These are phyloP conservation scores for Meteorus sp. DNA, from an alignment of 1,140 invertebrate genomes.

Conservation along the genomic window DNA sequence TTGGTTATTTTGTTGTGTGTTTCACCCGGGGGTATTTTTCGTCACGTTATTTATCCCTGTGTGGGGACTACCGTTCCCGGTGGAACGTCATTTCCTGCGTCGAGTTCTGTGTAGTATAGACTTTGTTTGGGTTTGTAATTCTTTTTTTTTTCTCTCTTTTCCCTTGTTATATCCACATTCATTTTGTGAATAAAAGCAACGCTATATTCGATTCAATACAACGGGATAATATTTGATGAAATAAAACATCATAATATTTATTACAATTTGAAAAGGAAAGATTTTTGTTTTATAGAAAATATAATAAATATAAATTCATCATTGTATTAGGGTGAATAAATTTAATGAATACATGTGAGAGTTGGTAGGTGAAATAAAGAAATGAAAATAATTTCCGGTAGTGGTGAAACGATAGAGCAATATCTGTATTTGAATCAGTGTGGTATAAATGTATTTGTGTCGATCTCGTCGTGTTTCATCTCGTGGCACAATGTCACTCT, in stretches of 20 bases:
- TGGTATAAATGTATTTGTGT: too few relatives aligned
- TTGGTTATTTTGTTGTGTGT: constrained; percentile 22
- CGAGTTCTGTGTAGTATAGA: background rate
- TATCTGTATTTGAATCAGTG: background rate
- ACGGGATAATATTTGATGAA: too few relatives aligned
- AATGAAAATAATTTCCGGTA: constrained; percentile 26
- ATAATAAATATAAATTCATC: background rate
- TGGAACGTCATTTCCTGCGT: constrained; percentile 26
- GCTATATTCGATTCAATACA: too few relatives aligned
- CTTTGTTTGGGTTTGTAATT: constrained; percentile 21
- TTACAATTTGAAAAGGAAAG: too few relatives aligned
- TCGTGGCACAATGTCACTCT: background rate
- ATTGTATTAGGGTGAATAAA: background rate
- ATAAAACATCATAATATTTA: too few relatives aligned
- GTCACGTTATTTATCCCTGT: constrained; percentile 25
- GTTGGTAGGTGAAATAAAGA: background rate
- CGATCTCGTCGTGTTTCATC: constrained; percentile 1
- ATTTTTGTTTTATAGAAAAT: too few relatives aligned
- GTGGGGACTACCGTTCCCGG: constrained; percentile 7
- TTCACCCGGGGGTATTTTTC: constrained; percentile 17
- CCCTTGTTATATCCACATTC: background rate
- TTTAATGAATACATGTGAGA: background rate
- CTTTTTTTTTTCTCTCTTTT: constrained; percentile 12
- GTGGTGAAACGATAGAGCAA: background rate
- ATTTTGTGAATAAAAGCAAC: too few relatives aligned